phyloP scores from a whole-genome alignment of 2,113 vertebrate species.

The Channa argus region DNA sequence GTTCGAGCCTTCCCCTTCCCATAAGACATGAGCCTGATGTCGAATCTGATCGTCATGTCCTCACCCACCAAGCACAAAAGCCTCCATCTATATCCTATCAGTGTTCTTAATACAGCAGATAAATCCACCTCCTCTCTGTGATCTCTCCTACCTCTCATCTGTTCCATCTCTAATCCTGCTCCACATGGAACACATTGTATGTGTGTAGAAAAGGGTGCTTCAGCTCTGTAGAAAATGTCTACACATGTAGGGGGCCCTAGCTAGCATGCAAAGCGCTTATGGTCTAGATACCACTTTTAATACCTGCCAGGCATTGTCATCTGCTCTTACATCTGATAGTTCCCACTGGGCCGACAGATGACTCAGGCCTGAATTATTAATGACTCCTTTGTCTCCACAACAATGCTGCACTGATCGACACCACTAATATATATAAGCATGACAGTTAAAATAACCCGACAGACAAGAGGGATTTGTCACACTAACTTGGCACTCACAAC shows the following conservation, averaged over 20 bases:
- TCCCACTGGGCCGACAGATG: conserved; percentile 54
- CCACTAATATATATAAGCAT: conserved; percentile 57
- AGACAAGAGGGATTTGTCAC: conserved; percentile 61
- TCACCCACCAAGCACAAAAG: conserved; percentile 45
- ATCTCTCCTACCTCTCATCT: conserved; percentile 43
- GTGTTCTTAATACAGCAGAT: conserved; percentile 51
- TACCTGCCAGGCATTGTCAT: conserved; percentile 62
- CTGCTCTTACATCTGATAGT: conserved; percentile 64
- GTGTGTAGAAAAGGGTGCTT: not conserved
- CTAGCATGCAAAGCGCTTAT: conserved; percentile 10
- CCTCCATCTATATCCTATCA: conserved; percentile 49
- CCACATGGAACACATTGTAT: conserved; percentile 1
- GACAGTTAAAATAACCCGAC: conserved; percentile 72
- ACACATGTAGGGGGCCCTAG: not conserved
- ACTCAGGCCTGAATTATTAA: conserved; percentile 71
- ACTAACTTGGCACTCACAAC: conserved; percentile 56
- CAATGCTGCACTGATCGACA: conserved; percentile 33
- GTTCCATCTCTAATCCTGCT: conserved; percentile 41
- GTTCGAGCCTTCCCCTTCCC: conserved; percentile 20
- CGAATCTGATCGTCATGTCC: conserved; percentile 31
- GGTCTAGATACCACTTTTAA: conserved; percentile 72
- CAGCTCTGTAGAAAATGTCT: too few species aligned
- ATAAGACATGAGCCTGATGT: conserved; percentile 23
- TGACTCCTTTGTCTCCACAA: conserved; percentile 24
- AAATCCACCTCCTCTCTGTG: conserved; percentile 48